Evolutionary conservation across 1,140 invertebrate genomes (phyloP), one percentile per base, ranked within the genome.

Genomic region (Drosophila repletoides): DNA sequence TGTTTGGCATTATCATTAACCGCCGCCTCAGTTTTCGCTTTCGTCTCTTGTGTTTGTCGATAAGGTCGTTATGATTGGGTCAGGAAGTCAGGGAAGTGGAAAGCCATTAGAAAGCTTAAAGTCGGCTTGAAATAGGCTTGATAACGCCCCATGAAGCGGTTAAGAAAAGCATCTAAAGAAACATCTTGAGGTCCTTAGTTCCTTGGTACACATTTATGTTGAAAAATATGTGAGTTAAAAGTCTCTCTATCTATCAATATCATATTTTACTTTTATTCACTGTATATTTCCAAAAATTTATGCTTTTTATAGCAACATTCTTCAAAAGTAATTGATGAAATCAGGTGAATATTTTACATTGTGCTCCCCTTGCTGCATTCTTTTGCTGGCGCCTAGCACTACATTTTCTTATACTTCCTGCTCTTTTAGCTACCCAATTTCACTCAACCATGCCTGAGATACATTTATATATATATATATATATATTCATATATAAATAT

Each of bases 1-100:
- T 77, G 65, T 64, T 59, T 36, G 49, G 49, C 74, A 84, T 84
- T 84, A 84, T 79, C 79, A 79, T 84, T 84, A 73, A 81, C 64
- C 72, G 53, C 71, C 24, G 14, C 9, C 33, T 34, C 67, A 17
- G 36, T 6, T 12, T 29, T 21, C 7, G 26, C 10, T 22, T 4
- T 19, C 26, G 45, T 52, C 36, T 28, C 51, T 53, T 68, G 63
- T 43, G 52, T 55, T 46, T 21, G 10, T 19, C 31, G 38, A 58
- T 41, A 52, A 51, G 64, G 33, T 22, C 55, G 29, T 56, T 48
- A 48, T 36, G 33, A 65, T 31, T 55, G 14, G 22, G 14, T 21
- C 21, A 51, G 45, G 15, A n/a, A 49, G n/a, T 15, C 46, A 34
- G 22, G 36, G 52, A 55, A 31, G 38, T 55, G 26, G 26, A 41